Evolutionary conservation across 2,888 invertebrate species (phyloP).

Genomic region (Lumbricus terrestris): DNA sequence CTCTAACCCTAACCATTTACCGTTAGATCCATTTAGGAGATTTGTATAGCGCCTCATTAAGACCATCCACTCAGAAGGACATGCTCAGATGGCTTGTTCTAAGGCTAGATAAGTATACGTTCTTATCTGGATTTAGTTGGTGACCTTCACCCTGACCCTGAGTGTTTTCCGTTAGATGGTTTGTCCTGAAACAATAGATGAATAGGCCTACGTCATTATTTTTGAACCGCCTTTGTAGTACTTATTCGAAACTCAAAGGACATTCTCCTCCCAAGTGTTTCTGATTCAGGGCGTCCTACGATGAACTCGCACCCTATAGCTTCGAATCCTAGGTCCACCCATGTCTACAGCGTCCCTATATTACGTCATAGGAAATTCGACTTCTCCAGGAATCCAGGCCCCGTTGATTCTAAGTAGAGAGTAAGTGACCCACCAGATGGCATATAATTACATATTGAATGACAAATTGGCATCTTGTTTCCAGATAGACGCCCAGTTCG

Average conservation of each 20-base stretch:
- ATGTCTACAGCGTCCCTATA: background rate
- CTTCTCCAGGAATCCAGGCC: background rate
- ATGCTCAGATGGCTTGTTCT: background rate
- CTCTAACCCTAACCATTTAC: background rate
- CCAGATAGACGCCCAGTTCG: background rate
- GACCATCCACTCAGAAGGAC: too few relatives aligned
- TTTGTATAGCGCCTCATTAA: too few relatives aligned
- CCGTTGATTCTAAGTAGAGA: background rate
- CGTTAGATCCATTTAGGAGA: too few relatives aligned
- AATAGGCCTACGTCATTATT: too few relatives aligned
- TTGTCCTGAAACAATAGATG: too few relatives aligned
- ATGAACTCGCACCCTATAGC: background rate
- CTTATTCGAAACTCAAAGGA: background rate
- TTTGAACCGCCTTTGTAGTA: too few relatives aligned
- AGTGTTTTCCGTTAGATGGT: too few relatives aligned
- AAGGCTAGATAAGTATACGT: background rate
- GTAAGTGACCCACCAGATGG: background rate
- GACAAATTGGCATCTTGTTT: background rate
- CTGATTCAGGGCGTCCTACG: background rate
- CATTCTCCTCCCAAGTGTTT: background rate
- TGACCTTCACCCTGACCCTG: too few relatives aligned
- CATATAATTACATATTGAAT: background rate
- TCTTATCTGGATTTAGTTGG: too few relatives aligned
- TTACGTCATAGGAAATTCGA: background rate
- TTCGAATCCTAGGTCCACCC: background rate